Percentiles rank a stretch among this genome's conserved stretches.
Conservation (phyloP, 2,113 vertebrate genomes). For the Engystomops pustulosus region DNA sequence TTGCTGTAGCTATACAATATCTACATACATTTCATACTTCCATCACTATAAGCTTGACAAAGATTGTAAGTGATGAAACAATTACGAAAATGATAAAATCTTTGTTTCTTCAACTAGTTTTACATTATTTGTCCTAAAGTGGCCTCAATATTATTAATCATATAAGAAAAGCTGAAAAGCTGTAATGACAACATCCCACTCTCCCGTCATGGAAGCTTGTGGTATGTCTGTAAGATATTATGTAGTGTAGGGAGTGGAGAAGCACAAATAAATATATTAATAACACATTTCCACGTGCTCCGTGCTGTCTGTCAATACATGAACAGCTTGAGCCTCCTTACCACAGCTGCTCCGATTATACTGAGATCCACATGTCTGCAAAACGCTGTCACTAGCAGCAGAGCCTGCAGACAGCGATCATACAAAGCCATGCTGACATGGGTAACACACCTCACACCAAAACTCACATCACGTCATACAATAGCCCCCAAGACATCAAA, state of each 20-base stretch:
- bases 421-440: conserved; percentile 5
- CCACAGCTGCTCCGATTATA: conserved; percentile 47
- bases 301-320: conserved; percentile 36
- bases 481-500: background rate
- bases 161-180: too few species aligned
- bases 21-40: too few species aligned
- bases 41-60: too few species aligned
- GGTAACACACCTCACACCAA: background rate
- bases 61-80: too few species aligned
- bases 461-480: background rate
- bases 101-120: too few species aligned
- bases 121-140: too few species aligned
- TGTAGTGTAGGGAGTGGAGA: background rate
- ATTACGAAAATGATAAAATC: too few species aligned
- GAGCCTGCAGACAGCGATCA: conserved; percentile 22
- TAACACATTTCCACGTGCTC: conserved; percentile 28
- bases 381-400: conserved; percentile 10
- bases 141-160: too few species aligned
- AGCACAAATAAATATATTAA: conserved; percentile 11
- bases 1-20: too few species aligned
- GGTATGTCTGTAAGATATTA: background rate
- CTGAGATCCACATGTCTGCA: conserved; percentile 18
- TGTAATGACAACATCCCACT: too few species aligned
- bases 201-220: background rate
- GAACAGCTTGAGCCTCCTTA: conserved; percentile 40